Evolutionary conservation across 2,888 invertebrate species (phyloP), one percentile per base, ranked within the genome.

Genomic region (Phaonia tiefii): DNA sequence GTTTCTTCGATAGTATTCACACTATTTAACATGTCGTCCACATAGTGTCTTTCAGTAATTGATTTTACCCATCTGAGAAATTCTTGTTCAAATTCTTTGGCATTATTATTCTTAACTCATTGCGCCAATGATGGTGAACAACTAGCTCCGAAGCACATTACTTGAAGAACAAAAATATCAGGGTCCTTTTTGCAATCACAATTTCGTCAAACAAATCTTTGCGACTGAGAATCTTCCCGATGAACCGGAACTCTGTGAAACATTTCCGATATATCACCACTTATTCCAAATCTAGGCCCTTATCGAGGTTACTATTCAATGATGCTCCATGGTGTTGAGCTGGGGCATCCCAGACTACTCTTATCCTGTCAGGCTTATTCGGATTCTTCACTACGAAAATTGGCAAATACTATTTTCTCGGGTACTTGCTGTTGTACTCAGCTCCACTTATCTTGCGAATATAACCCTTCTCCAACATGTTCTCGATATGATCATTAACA

Each of bases 271-370:
- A 78, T 78, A 75, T 87, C 87, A 0, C 84, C 87, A 26, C 82
- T 82, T n/a, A 90, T 83, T 1, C 87, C 89, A 8, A 89, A 1
- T 88, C 85, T 74, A 89, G 84, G 51, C 90, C 72, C 0, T 90
- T 86, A 1, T 89, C 88, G 0, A 85, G 69, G 11, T 79, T 31
- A 17, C 84, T 84, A 69, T 89, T 88, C 22, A 88, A 67, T 3
- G 84, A 85, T 1, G 84, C 63, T 2, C 86, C 87, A 11, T 84
- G 49, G 42, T 69, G 37, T 44, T 81, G 58, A 0, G 87, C 86
- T 4, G 87, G 87, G 5, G 88, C 88, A 70, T 88, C 88, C 80
- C 82, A 87, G 0, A 87, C 88, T 1, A 88, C 17, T 46, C 87
- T 78, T 1, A 86, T 74, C 67, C 85, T 83, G 13, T 83, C 81